A percentile compares a stretch with the other conserved stretches of the same genome.
phyloP scores from a whole-genome alignment of 2,113 vertebrate genomes.

The Tiliqua scincoides region DNA sequence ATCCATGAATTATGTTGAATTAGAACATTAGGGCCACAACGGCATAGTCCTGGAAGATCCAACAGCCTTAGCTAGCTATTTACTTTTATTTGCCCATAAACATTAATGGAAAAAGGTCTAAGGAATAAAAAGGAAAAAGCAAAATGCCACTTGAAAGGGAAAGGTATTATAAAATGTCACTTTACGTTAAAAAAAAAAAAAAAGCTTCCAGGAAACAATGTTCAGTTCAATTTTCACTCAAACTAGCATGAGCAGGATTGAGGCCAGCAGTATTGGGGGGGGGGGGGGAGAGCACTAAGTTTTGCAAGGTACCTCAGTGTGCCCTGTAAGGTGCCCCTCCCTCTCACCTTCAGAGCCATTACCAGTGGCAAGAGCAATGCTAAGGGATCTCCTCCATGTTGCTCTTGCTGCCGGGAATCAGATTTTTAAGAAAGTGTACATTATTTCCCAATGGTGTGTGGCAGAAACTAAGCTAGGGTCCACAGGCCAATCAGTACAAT shows the following conservation, averaged over 20 bases:
- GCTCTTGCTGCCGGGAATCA: too few relatives aligned
- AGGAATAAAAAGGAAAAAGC: slow-evolving; percentile 24
- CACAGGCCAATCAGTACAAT: not conserved
- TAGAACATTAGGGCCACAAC: slow-evolving; percentile 3
- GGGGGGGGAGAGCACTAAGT: too few relatives aligned
- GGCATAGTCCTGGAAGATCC: slow-evolving; percentile 14
- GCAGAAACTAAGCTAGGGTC: not conserved
- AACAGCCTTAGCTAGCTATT: slow-evolving; percentile 47
- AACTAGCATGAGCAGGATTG: not conserved
- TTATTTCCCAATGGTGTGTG: not conserved
- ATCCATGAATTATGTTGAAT: slow-evolving; percentile 17
- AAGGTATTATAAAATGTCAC: not conserved
- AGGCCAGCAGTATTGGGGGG: too few relatives aligned
- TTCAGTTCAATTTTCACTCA: not conserved
- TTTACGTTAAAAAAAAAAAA: slow-evolving; percentile 15
- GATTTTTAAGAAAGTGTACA: not conserved
- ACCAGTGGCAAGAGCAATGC: too few relatives aligned
- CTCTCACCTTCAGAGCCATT: too few relatives aligned
- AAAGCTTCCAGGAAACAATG: slow-evolving; percentile 6
- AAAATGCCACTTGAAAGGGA: slow-evolving; percentile 39
- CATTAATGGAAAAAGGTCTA: slow-evolving; percentile 48
- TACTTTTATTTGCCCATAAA: slow-evolving; percentile 66
- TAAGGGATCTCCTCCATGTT: too few relatives aligned
- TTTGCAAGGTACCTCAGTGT: too few relatives aligned
- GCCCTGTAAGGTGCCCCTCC: too few relatives aligned